Evolutionary conservation across 2,888 invertebrate species (phyloP), one percentile per base, ranked within the genome.

Genomic region (Labia minor): DNA sequence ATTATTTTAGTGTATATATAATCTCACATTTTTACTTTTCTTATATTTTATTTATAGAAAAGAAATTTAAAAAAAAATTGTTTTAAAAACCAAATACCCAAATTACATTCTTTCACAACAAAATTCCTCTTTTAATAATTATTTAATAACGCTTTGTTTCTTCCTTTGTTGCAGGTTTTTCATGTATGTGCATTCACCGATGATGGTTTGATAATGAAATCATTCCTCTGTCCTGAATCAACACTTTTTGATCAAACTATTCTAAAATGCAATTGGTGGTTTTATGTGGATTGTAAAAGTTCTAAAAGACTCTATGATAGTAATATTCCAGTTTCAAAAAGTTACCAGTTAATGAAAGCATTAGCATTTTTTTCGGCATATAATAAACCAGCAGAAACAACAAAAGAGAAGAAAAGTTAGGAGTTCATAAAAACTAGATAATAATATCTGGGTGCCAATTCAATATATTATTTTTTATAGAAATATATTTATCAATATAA

Each of bases 221-320:
- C 92, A 64, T 94, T 94, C 79, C 82, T 92, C 63, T 94, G 93
- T 75, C 93, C 93, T 0, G 92, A 93, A 77, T 92, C 90, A 26
- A 94, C 94, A 0, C 82, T 93, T 66, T 94, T 94, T 78, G 93
- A 94, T 75, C 93, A 93, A 77, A 90, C 91, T 19, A 90, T 94
- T 70, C 82, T 94, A 3, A 92, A 92, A 76, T 94, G 94, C 78
- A 93, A 93, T 77, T 93, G 92, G 92, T 93, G 92, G 91, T 92
- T 93, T 80, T 93, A 92, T 76, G 92, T 93, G 0, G 92, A 93
- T 75, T 94, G 94, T 78, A 89, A 89, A 76, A 84, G 85, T 67
- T 90, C 92, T 19, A 85, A 84, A 72, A 85, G 84, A 70, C 80
- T 92, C 21, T 94, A 92, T 76, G 92, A 92, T 73, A 91, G 92